A percentile compares a stretch with the other conserved stretches of the same genome.
phyloP scores from a whole-genome alignment of 2,113 vertebrate species.

The Thalassoma bifasciatum region DNA sequence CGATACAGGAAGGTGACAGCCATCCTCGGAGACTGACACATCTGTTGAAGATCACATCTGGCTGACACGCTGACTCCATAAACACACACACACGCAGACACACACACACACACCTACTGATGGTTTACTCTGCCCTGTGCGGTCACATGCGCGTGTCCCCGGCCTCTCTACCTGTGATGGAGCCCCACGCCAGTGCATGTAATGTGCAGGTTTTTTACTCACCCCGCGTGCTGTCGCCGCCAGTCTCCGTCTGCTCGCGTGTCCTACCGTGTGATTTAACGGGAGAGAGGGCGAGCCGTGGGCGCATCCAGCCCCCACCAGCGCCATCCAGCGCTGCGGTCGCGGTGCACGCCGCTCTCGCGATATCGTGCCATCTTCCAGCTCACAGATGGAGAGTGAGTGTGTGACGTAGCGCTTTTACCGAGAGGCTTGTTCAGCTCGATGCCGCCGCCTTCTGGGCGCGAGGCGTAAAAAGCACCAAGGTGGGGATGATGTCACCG shows the following conservation, averaged over 20 bases:
- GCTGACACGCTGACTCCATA: conserved; percentile 17
- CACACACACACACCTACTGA: conserved; percentile 27
- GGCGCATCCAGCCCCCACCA: conserved; percentile 66
- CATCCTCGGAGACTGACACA: conserved; percentile 49
- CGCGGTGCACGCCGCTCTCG: conserved; percentile 74
- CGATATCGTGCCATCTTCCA: conserved; percentile 67
- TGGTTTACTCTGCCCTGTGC: conserved; percentile 10
- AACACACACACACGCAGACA: conserved; percentile 10
- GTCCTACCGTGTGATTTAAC: conserved; percentile 68
- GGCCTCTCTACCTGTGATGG: conserved; percentile 3
- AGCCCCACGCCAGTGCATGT: conserved; percentile 14
- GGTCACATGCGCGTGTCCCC: conserved; percentile 15
- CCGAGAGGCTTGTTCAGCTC: conserved; percentile 1
- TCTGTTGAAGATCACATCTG: conserved; percentile 71
- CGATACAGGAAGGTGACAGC: conserved; percentile 32
- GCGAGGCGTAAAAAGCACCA: neutral
- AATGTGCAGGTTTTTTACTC: conserved; percentile 45
- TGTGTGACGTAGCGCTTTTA: conserved; percentile 64
- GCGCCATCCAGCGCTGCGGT: conserved; percentile 76
- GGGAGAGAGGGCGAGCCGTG: conserved; percentile 66
- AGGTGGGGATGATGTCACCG: conserved; percentile 61
- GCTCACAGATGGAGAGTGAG: neutral
- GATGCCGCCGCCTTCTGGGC: conserved; percentile 70
- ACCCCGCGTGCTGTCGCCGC: conserved; percentile 59
- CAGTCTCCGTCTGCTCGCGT: conserved; percentile 69